Evolutionary conservation across 2,797 vertebrate genomes (phyloP).

Genomic region (Sebastes taczanowskii): DNA sequence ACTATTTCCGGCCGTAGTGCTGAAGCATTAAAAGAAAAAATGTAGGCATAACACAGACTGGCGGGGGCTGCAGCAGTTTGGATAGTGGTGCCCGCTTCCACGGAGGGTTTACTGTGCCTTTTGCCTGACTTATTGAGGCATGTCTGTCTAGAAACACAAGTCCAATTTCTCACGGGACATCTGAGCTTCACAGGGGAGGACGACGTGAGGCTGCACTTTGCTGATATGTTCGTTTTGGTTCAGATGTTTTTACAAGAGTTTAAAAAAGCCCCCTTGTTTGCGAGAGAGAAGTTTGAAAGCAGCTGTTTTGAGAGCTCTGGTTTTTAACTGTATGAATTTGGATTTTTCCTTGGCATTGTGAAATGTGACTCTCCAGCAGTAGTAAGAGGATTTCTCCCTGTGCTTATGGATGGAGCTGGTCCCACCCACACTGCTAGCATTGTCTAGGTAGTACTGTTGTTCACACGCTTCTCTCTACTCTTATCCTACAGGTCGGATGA

Average conservation of each 20-base stretch:
- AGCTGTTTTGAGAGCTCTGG: conserved; percentile 70
- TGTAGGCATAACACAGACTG: conserved; percentile 67
- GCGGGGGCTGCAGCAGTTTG: conserved; percentile 67
- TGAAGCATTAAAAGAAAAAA: conserved; percentile 52
- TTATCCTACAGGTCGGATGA: conserved; percentile 54
- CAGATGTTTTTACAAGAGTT: conserved; percentile 63
- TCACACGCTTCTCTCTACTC: conserved; percentile 29
- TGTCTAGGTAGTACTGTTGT: conserved; percentile 56
- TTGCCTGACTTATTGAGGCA: conserved; percentile 78
- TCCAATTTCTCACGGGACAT: conserved; percentile 74
- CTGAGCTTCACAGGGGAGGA: conserved; percentile 68
- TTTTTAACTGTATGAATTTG: conserved; percentile 49
- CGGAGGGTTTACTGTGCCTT: conserved; percentile 76
- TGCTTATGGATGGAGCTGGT: conserved; percentile 61
- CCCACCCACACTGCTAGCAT: conserved; percentile 47
- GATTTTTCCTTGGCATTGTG: conserved; percentile 68
- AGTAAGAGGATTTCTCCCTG: conserved; percentile 59
- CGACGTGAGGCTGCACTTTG: conserved; percentile 61
- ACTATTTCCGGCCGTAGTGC: conserved; percentile 22
- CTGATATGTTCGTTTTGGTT: conserved; percentile 80
- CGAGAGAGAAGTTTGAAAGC: conserved; percentile 82
- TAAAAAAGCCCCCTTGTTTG: conserved; percentile 47
- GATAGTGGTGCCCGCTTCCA: conserved; percentile 71
- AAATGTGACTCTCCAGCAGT: conserved; percentile 56
- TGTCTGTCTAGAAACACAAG: conserved; percentile 74